Evolutionary conservation across 1,140 invertebrate species (phyloP).

Genomic region (Brachionus koreanus): DNA sequence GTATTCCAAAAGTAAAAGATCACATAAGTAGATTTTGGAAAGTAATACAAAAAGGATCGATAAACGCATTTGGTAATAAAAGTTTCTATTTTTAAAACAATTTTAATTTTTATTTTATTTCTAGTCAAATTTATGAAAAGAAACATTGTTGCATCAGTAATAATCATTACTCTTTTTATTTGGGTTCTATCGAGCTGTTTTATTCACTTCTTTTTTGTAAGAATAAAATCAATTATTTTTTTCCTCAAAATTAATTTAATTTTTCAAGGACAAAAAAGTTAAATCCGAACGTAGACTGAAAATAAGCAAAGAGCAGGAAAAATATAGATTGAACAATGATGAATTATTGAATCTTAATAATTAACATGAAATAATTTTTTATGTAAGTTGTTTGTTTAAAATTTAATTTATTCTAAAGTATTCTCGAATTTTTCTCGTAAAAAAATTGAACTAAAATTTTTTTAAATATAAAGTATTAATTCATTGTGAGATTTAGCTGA

Average conservation of each 20-base stretch:
- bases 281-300: neutral
- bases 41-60: constrained; percentile 90
- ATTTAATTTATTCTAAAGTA: too few relatives aligned
- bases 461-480: too few relatives aligned
- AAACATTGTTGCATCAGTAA: constrained; percentile 83
- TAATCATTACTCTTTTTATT: constrained; percentile 78
- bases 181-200: constrained; percentile 72
- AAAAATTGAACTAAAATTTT: too few relatives aligned
- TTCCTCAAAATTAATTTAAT: neutral
- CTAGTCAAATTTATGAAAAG: constrained; percentile 73
- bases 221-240: neutral
- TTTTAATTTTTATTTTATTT: constrained; percentile 33
- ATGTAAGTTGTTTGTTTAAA: neutral
- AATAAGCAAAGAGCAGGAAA: neutral
- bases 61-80: constrained; percentile 71
- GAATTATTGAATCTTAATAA: neutral
- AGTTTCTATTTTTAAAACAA: neutral
- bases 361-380: neutral
- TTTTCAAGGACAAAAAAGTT: constrained; percentile 7
- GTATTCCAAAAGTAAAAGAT: constrained; percentile 88
- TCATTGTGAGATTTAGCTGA: too few relatives aligned
- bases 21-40: constrained; percentile 92
- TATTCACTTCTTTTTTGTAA: constrained; percentile 48
- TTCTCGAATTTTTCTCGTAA: too few relatives aligned
- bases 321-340: neutral